Conservation (phyloP, 2,113 vertebrate species). For the Leptocoma aspasia region DNA sequence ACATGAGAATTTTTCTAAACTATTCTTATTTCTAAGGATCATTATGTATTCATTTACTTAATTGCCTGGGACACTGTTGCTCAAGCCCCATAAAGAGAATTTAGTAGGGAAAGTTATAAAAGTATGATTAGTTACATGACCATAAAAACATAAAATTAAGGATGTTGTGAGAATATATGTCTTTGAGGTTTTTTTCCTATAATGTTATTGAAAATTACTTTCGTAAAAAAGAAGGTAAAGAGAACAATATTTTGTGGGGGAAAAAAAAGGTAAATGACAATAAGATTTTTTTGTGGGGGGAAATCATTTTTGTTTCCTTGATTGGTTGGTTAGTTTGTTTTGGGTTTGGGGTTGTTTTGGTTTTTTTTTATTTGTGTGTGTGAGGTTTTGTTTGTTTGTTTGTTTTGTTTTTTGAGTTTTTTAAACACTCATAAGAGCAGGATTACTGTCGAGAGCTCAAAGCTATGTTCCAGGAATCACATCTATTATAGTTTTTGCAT, state of each 20-base stretch:
- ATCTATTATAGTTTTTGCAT: background rate
- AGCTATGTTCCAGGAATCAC: background rate
- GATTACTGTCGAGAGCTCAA: background rate
- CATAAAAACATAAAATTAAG: background rate
- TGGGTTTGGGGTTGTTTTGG: background rate
- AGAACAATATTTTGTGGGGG: background rate
- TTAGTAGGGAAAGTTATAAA: background rate
- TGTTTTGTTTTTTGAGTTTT: background rate
- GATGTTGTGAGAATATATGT: background rate
- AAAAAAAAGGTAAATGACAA: background rate
- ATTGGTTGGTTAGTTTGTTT: background rate
- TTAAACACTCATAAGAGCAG: background rate
- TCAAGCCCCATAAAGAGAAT: background rate
- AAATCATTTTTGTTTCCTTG: background rate
- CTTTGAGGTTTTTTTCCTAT: rapidly evolving
- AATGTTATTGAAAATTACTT: background rate
- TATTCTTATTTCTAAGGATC: background rate
- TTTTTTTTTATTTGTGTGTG: too few relatives aligned
- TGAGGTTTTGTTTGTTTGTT: background rate
- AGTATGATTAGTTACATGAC: background rate
- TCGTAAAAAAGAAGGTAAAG: background rate
- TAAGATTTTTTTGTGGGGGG: rapidly evolving
- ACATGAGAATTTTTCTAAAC: background rate
- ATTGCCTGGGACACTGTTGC: background rate
- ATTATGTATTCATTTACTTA: background rate